Conservation (phyloP, 1,140 invertebrate genomes). For the Aphelenchoides besseyi region DNA sequence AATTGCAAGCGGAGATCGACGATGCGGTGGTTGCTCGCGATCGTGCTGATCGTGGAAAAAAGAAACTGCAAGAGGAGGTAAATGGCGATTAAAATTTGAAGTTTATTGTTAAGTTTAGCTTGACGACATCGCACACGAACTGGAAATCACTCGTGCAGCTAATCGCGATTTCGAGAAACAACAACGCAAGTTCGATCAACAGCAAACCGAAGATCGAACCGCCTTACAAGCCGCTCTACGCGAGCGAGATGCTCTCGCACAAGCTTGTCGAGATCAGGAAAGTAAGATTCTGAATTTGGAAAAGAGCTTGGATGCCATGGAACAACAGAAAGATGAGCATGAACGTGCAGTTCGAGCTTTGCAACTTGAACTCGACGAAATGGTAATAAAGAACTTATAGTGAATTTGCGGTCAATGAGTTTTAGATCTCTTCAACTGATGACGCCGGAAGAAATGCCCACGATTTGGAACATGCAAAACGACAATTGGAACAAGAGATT, state of each 20-base stretch:
- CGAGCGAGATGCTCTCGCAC: conserved; percentile 77
- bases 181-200: conserved; percentile 95
- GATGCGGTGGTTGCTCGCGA: conserved; percentile 85
- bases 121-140: conserved; percentile 48
- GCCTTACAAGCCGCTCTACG: conserved; percentile 74
- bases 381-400: conserved; percentile 67
- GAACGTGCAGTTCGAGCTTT: conserved; percentile 78
- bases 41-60: conserved; percentile 91
- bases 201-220: conserved; percentile 84
- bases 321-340: conserved; percentile 82
- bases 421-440: conserved; percentile 72
- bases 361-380: conserved; percentile 86
- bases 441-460: conserved; percentile 96
- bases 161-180: conserved; percentile 71
- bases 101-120: conserved; percentile 62
- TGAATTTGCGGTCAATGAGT: conserved; percentile 11
- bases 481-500: conserved; percentile 83
- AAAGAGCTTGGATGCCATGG: conserved; percentile 82
- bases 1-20: conserved; percentile 77
- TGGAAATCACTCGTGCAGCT: conserved; percentile 41
- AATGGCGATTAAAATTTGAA: conserved; percentile 50
- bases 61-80: conserved; percentile 90
- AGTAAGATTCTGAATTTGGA: conserved; percentile 77
- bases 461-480: conserved; percentile 91
- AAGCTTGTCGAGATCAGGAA: conserved; percentile 93